A percentile compares a stretch with the other conserved stretches of the same genome.
phyloP scores from a whole-genome alignment of 1,140 invertebrate genomes.

The Magallana angulata region DNA sequence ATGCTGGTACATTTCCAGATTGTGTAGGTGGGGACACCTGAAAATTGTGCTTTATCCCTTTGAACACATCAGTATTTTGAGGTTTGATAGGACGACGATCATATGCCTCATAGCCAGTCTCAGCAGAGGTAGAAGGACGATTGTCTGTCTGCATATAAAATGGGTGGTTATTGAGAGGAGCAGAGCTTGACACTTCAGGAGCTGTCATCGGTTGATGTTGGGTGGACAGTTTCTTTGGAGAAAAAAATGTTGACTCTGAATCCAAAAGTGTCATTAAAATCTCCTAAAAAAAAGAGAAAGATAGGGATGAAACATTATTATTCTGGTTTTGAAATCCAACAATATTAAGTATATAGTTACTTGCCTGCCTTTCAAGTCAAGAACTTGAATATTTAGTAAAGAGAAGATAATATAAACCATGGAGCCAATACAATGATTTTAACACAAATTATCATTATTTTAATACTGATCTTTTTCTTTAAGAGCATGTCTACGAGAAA shows the following conservation, averaged over 20 bases:
- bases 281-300: slow-evolving; percentile 46
- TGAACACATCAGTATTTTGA: slow-evolving; percentile 60
- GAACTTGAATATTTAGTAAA: no score
- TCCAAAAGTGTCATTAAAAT: slow-evolving; percentile 72
- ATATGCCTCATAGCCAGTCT: slow-evolving; percentile 66
- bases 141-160: slow-evolving; percentile 56
- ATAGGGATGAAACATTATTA: no score
- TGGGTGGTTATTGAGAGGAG: slow-evolving; percentile 49
- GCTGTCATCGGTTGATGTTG: slow-evolving; percentile 67
- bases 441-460: no score
- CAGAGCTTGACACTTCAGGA: slow-evolving; percentile 58
- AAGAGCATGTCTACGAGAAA: no score
- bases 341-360: no score
- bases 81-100: slow-evolving; percentile 66
- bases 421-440: no score
- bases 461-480: no score
- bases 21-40: slow-evolving; percentile 64
- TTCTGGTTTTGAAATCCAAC: no score
- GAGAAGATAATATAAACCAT: no score
- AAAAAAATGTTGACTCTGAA: slow-evolving; percentile 75
- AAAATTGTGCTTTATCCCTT: slow-evolving; percentile 66
- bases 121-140: slow-evolving; percentile 60
- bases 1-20: slow-evolving; percentile 67
- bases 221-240: slow-evolving; percentile 61
- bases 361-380: no score